Evolutionary conservation across 2,888 invertebrate genomes (phyloP), one percentile per base, ranked within the genome.

Genomic region (Itoplectis maculator): DNA sequence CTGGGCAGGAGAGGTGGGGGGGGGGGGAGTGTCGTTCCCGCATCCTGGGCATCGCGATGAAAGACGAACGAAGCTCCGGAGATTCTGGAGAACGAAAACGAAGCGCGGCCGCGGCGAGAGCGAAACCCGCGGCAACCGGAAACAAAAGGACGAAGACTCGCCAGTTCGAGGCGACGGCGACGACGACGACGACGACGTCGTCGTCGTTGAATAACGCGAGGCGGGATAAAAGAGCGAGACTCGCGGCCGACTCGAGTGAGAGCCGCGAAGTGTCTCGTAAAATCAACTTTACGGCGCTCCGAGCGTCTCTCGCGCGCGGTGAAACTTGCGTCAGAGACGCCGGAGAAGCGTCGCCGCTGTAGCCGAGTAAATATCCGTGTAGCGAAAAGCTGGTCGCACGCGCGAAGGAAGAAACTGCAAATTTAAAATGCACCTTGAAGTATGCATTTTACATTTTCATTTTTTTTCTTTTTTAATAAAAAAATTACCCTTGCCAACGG

Each of bases 251-350:
- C 47, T 40, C 20, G 66, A n/a, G 37, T 65, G 66, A n/a, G 37
- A 72, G 66, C 42, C 66, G 61, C 59, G 29, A 42, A 68, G 51
- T 47, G 61, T 68, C 59, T 68, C 79, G 61, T 79, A 74, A 79
- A 79, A 79, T 79, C 73, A 74, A 68, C 47, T 79, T 79, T 79
- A 79, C 61, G 73, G 59, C 68, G 42, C 73, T 73, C 59, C 68
- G 68, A 68, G 61, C 56, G 49, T 73, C 72, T 73, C 72, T 51
- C 35, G 40, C 11, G 66, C 42, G 7, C 15, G 59, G 18, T 40
- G 15, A 40, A 40, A 23, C 49, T 49, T 49, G 18, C 68, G 13
- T 79, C 40, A 49, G 47, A 59, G 66, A 56, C 66, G 11, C 65
- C 29, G 8, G n/a, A 8, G n/a, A 18, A 15, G 7, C 6, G 11